Evolutionary conservation across 2,888 invertebrate species (phyloP), one percentile per base, ranked within the genome.

Genomic region (Perizoma flavofasciatum): DNA sequence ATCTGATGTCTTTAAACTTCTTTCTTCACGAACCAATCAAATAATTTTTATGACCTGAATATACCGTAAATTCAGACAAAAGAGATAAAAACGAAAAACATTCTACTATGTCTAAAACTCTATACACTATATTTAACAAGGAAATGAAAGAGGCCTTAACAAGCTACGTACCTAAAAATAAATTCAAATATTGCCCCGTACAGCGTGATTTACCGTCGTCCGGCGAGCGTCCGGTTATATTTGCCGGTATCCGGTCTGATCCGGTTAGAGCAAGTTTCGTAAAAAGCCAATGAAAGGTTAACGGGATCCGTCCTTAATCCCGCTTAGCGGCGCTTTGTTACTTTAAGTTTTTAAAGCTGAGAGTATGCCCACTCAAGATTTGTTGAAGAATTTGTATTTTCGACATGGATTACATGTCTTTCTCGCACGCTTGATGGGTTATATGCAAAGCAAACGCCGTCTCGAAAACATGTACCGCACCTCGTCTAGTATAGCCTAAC

Each of bases 241-340:
- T 69, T 70, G 58, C 69, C 74, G 69, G 67, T 70, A 68, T 72
- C 74, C 73, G 69, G 70, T 68, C 72, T 63, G 67, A 66, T 65
- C 69, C 66, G 60, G 71, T 68, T 70, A 55, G 48, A 52, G 52
- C 63, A 61, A 68, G 66, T 76, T 76, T 68, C 66, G 67, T 68
- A 67, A 69, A 70, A 71, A 72, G 59, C 71, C 63, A 59, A 62
- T 71, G 65, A 74, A 76, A 73, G 70, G 74, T 71, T 71, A 65
- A 66, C 65, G 65, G 68, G 70, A 70, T 70, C 65, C 61, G 66
- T 63, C 67, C 68, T 70, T 71, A 71, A 74, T 70, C 69, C 64
- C 40, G 66, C 65, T 72, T 68, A 70, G 64, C 63, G 53, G 67
- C 61, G 22, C 6, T 58, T 63, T 63, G 65, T 67, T 68, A 63